A percentile compares a stretch with the other conserved stretches of the same genome.
Conservation (phyloP, 2,797 vertebrate genomes). For the Heterohyrax brucei region DNA sequence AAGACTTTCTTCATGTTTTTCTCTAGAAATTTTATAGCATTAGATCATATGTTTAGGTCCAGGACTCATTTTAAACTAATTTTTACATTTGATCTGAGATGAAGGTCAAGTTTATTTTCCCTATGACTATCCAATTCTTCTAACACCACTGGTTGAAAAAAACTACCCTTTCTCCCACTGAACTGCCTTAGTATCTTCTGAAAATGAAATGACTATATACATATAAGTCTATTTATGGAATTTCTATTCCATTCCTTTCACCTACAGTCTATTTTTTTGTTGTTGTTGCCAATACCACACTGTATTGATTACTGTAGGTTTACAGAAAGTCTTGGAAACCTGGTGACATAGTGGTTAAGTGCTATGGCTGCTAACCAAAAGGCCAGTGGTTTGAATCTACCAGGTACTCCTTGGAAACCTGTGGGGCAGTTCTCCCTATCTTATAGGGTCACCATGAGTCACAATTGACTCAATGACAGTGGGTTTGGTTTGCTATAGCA, state of each 20-base stretch:
- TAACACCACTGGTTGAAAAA: background rate
- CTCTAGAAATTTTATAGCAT: background rate
- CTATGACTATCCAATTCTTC: constrained; percentile 6
- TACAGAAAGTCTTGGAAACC: background rate
- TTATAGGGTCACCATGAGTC: no score
- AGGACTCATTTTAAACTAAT: background rate
- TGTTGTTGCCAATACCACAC: no score
- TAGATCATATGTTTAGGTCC: background rate
- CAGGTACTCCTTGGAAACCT: background rate
- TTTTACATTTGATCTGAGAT: background rate
- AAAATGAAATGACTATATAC: background rate
- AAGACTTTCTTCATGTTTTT: constrained; percentile 5
- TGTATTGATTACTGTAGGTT: no score
- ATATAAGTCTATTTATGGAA: no score
- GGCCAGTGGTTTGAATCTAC: no score
- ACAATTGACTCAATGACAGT: no score
- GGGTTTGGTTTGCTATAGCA: no score
- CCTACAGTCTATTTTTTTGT: no score
- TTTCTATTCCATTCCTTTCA: no score
- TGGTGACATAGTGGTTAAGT: no score
- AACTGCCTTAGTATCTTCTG: background rate
- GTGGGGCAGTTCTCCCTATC: no score
- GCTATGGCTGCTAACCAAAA: no score
- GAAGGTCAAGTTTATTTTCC: background rate
- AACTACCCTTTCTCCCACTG: background rate